A percentile compares a stretch with the other conserved stretches of the same genome.
phyloP scores from a whole-genome alignment of 2,113 vertebrate genomes.

The Mustelus asterias region DNA sequence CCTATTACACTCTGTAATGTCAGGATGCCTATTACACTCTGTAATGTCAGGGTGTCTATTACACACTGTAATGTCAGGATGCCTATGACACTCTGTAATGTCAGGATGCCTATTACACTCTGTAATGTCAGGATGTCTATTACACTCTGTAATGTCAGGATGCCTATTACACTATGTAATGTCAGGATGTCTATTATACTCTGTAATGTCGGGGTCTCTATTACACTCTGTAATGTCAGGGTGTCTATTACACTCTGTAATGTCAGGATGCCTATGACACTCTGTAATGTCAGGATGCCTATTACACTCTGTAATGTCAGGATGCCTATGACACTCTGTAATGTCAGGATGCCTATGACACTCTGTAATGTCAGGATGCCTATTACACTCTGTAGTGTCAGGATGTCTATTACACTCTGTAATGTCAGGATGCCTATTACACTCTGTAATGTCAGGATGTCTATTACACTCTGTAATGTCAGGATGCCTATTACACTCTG shows the following conservation, averaged over 20 bases:
- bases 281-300: not conserved
- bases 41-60: not conserved
- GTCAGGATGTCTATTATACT: no score
- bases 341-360: no score
- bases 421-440: not conserved
- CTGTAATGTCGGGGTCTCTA: not conserved
- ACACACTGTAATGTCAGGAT: not conserved
- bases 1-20: not conserved
- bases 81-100: not conserved
- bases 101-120: not conserved
- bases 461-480: not conserved
- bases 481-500: not conserved
- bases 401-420: not conserved
- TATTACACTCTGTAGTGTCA: not conserved
- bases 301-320: not conserved
- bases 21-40: not conserved
- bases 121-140: not conserved
- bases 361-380: not conserved
- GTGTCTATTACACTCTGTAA: not conserved
- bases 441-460: not conserved
- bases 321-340: not conserved
- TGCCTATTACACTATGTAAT: no score
- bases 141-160: not conserved
- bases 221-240: not conserved
- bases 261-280: no score